Conservation (phyloP, 1,140 invertebrate genomes). For the Nasonia giraulti region DNA sequence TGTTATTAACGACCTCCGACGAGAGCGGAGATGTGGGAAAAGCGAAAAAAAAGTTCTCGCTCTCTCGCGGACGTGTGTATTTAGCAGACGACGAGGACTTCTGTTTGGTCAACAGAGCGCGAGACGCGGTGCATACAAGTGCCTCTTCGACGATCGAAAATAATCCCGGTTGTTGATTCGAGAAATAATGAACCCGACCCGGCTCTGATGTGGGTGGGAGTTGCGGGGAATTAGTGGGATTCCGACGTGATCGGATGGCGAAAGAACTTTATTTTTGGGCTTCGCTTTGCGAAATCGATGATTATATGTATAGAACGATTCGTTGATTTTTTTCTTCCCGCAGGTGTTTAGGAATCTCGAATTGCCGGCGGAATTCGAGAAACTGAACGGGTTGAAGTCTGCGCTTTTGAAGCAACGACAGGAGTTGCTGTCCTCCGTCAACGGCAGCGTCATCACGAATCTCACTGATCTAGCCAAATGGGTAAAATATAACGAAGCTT, state of each 20-base stretch:
- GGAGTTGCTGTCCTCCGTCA: conserved; percentile 75
- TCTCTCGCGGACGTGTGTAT: background rate
- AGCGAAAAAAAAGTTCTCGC: background rate
- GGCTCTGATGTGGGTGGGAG: too few relatives aligned
- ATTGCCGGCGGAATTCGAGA: conserved; percentile 81
- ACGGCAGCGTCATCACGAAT: conserved; percentile 77
- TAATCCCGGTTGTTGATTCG: conserved; percentile 8
- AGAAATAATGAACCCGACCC: background rate
- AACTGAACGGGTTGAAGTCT: conserved; percentile 75
- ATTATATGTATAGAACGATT: too few relatives aligned
- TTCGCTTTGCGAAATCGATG: background rate
- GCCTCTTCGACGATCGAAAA: background rate
- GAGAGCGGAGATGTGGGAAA: background rate
- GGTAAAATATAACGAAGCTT: conserved; percentile 62
- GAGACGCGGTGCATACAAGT: background rate
- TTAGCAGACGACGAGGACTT: background rate
- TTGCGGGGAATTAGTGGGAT: too few relatives aligned
- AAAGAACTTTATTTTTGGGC: too few relatives aligned
- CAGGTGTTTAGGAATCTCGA: conserved; percentile 85
- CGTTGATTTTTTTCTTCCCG: conserved; percentile 36
- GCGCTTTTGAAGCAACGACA: conserved; percentile 73
- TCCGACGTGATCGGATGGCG: background rate
- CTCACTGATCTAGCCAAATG: conserved; percentile 76
- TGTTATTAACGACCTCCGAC: conserved; percentile 8
- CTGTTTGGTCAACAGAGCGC: conserved; percentile 11